Conservation (phyloP, 1,140 invertebrate species). For the Drosophila malerkotliana region DNA sequence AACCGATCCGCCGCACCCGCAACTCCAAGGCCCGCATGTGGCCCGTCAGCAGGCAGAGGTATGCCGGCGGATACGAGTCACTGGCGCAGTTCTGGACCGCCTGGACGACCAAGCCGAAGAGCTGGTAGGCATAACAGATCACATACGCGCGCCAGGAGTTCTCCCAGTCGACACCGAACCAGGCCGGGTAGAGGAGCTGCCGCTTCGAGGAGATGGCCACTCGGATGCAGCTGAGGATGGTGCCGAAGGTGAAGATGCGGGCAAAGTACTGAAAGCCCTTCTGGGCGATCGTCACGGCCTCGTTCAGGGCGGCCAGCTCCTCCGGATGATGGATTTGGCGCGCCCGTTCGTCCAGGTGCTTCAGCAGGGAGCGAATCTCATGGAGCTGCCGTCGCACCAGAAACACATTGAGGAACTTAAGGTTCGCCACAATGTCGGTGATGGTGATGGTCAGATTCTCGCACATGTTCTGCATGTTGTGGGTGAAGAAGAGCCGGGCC, state of each 20-base stretch:
- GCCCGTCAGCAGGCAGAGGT: constrained; percentile 63
- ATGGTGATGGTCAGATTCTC: constrained; percentile 77
- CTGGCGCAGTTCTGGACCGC: constrained; percentile 70
- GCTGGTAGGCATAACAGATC: constrained; percentile 54
- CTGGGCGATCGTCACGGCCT: constrained; percentile 35
- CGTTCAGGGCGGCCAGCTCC: constrained; percentile 37
- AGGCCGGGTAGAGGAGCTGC: constrained; percentile 66
- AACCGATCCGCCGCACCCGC: constrained; percentile 60
- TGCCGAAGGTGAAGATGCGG: constrained; percentile 66
- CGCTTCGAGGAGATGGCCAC: constrained; percentile 40
- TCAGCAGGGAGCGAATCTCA: constrained; percentile 42
- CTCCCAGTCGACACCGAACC: constrained; percentile 69
- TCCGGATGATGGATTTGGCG: constrained; percentile 1
- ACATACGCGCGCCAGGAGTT: constrained; percentile 30
- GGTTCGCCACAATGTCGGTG: constrained; percentile 65
- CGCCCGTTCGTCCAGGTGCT: constrained; percentile 47
- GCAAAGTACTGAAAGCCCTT: constrained; percentile 55
- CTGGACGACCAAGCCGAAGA: constrained; percentile 64
- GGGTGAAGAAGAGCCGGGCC: constrained; percentile 53
- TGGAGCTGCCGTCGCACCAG: constrained; percentile 53
- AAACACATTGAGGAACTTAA: constrained; percentile 75
- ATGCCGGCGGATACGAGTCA: constrained; percentile 76
- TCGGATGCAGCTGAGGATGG: constrained; percentile 56
- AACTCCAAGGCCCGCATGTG: constrained; percentile 70
- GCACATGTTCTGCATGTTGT: constrained; percentile 57